Percentiles rank a stretch among this genome's conserved stretches.
These are phyloP conservation scores for Cydia amplana DNA, from an alignment of 1,140 invertebrate genomes.

Conservation along the genomic window DNA sequence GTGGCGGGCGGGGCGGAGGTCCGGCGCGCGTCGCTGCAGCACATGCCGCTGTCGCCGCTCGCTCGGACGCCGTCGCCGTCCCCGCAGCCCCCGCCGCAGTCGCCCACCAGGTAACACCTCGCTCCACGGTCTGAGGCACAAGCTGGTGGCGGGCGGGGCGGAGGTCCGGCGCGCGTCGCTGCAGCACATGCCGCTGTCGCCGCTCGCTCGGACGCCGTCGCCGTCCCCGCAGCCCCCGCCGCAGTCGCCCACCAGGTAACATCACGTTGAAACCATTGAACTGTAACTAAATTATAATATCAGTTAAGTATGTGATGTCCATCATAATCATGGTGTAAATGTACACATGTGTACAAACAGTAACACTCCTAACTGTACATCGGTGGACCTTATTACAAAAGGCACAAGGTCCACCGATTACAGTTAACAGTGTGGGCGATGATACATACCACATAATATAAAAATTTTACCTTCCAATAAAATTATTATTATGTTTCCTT, in stretches of 20 bases:
- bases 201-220: constrained; percentile 95
- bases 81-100: constrained; percentile 90
- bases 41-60: constrained; percentile 97
- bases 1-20: constrained; percentile 80
- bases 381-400: too few species aligned
- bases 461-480: too few species aligned
- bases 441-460: too few species aligned
- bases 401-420: too few species aligned
- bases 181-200: constrained; percentile 97
- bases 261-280: too few species aligned
- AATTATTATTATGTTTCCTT: too few species aligned
- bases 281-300: too few species aligned
- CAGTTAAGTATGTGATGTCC: too few species aligned
- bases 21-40: constrained; percentile 95
- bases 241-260: constrained; percentile 77
- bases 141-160: constrained; percentile 82
- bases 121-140: constrained; percentile 96
- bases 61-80: constrained; percentile 96
- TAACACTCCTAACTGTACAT: too few species aligned
- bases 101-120: constrained; percentile 81
- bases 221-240: constrained; percentile 93
- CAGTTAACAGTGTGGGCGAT: too few species aligned
- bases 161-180: constrained; percentile 93
- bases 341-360: too few species aligned
- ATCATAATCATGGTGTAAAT: too few species aligned